phyloP scores from a whole-genome alignment of 2,797 vertebrate genomes.

The Acanthurus tractus region DNA sequence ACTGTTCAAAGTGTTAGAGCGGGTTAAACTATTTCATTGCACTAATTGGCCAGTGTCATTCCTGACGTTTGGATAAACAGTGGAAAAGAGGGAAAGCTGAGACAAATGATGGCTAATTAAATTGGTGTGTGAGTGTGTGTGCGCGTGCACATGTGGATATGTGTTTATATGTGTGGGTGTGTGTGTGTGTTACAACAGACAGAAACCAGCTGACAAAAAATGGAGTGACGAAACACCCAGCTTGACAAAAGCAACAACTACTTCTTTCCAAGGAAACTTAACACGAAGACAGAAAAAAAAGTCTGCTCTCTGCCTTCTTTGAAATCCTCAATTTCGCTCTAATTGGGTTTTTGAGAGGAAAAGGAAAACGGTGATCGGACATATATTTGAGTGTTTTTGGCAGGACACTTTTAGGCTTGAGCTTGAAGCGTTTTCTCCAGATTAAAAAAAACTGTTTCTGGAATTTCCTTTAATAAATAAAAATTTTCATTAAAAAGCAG shows the following conservation, averaged over 20 bases:
- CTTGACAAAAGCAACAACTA: constrained; percentile 72
- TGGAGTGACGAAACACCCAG: constrained; percentile 68
- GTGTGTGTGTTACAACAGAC: constrained; percentile 23
- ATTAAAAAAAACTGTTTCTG: constrained; percentile 15
- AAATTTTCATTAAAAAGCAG: constrained; percentile 39
- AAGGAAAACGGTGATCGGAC: constrained; percentile 47
- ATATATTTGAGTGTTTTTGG: constrained; percentile 32
- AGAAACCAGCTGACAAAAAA: constrained; percentile 84
- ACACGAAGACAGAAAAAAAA: constrained; percentile 34
- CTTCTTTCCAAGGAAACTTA: constrained; percentile 55
- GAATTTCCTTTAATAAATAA: constrained; percentile 23
- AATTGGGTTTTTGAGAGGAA: constrained; percentile 68
- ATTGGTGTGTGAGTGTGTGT: constrained; percentile 72
- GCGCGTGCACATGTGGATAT: constrained; percentile 32
- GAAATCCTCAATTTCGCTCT: constrained; percentile 67
- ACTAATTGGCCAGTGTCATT: constrained; percentile 93
- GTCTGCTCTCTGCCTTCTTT: constrained; percentile 58
- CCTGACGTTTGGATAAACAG: constrained; percentile 94
- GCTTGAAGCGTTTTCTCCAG: constrained; percentile 8
- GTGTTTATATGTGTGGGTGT: constrained; percentile 4
- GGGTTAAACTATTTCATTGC: constrained; percentile 93
- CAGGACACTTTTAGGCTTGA: constrained; percentile 33
- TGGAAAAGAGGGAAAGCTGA: constrained; percentile 89
- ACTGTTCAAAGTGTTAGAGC: constrained; percentile 74
- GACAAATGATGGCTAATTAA: constrained; percentile 96